Evolutionary conservation across 2,797 vertebrate species (phyloP).

Genomic region (Etheostoma perlongum): DNA sequence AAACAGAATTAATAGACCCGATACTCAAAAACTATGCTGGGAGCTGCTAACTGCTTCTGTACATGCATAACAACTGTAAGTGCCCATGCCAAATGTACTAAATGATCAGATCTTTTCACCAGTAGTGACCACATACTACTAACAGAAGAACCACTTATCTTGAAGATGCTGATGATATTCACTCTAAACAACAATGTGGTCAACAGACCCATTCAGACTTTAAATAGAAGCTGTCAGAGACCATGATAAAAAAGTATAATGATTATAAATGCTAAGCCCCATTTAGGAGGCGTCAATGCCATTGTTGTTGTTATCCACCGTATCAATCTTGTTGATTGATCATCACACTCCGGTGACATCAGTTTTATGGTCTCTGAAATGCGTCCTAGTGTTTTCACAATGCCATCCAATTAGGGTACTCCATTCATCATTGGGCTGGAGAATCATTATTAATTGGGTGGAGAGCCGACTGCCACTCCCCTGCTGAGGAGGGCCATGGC

Average conservation of each 20-base stretch:
- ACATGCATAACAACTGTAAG: slow-evolving; percentile 8
- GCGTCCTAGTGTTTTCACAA: slow-evolving; percentile 87
- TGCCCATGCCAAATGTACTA: slow-evolving; percentile 1
- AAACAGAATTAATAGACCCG: slow-evolving; percentile 35
- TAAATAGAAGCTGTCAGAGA: slow-evolving; percentile 81
- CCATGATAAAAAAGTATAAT: slow-evolving; percentile 82
- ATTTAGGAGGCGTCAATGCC: slow-evolving; percentile 82
- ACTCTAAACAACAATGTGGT: slow-evolving; percentile 73
- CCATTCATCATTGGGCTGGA: slow-evolving; percentile 86
- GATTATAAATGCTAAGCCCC: slow-evolving; percentile 83
- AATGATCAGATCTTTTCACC: slow-evolving; percentile 24
- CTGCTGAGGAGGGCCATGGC: slow-evolving; percentile 79
- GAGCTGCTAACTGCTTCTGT: slow-evolving; percentile 23
- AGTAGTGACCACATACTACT: slow-evolving; percentile 29
- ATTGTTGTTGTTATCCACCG: slow-evolving; percentile 84
- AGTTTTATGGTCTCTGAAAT: slow-evolving; percentile 86
- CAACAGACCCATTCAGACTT: slow-evolving; percentile 78
- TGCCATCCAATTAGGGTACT: slow-evolving; percentile 87
- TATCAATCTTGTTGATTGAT: slow-evolving; percentile 89
- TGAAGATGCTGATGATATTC: slow-evolving; percentile 70
- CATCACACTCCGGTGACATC: slow-evolving; percentile 80
- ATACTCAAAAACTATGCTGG: background rate
- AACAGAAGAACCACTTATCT: slow-evolving; percentile 62
- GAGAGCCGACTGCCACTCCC: slow-evolving; percentile 83
- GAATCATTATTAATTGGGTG: slow-evolving; percentile 88